Conservation (phyloP, 2,797 vertebrate genomes). For the Leuciscus waleckii region DNA sequence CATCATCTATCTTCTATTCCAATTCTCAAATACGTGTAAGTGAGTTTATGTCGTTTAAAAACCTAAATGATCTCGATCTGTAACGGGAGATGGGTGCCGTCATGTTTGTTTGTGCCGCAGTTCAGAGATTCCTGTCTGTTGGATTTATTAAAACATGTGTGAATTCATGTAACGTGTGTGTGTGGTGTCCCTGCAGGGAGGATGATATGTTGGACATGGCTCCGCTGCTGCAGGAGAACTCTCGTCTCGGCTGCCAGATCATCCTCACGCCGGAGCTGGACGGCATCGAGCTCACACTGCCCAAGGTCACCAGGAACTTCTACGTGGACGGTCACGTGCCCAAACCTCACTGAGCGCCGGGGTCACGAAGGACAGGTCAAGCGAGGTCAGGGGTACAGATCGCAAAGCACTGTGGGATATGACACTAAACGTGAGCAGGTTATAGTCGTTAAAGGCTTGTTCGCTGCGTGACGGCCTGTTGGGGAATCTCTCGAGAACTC, state of each 20-base stretch:
- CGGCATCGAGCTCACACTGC: slow-evolving; percentile 86
- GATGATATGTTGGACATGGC: slow-evolving; percentile 97
- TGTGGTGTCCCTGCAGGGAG: slow-evolving; percentile 75
- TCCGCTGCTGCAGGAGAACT: slow-evolving; percentile 89
- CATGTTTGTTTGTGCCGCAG: too few species aligned
- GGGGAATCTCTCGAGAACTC: not conserved
- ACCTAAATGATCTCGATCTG: too few species aligned
- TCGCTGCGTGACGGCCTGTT: not conserved
- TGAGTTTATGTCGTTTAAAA: too few species aligned
- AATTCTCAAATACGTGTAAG: too few species aligned
- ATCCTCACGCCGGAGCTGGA: slow-evolving; percentile 84
- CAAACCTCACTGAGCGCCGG: slow-evolving; percentile 85
- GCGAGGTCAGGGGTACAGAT: not conserved
- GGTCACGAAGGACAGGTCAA: not conserved
- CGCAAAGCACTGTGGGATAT: slow-evolving; percentile 3
- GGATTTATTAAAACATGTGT: too few species aligned
- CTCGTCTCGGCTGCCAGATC: slow-evolving; percentile 90
- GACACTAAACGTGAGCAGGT: not conserved
- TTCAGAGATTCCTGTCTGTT: too few species aligned
- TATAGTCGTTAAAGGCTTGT: not conserved
- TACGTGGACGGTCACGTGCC: slow-evolving; percentile 92
- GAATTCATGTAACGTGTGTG: not conserved
- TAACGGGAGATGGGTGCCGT: too few species aligned
- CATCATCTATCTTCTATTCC: too few species aligned
- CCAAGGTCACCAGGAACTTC: slow-evolving; percentile 93